Base-by-base conservation (phyloP, 2,797 vertebrate species). In the Gymnodraco acuticeps region DNA sequence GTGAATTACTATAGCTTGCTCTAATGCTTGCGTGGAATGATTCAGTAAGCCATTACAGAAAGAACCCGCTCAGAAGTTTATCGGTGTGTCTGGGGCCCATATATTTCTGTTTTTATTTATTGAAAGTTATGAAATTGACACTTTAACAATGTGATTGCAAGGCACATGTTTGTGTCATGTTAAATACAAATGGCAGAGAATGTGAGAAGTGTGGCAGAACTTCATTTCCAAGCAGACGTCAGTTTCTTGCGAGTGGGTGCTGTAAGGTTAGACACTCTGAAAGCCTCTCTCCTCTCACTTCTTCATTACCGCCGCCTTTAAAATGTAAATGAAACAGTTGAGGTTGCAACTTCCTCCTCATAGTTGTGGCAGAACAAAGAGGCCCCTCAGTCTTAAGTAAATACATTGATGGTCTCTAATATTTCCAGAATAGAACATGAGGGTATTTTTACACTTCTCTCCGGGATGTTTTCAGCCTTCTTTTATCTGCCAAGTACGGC, bases 361-460 rank as follows among this genome's bases (percentile, higher is more conserved):
- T 12, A 64, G 43, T 10, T 66, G 56, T 75, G 64, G 64, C 23
- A 70, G 64, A 73, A 66, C 46, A 75, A 73, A 80, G 54, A 64
- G 43, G 31, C 27, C 41, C 58, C 47, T 51, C 16, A 17, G 48
- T 31, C 33, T 17, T 16, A 77, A 64, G 68, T n/a, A 56, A 65
- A 75, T 2, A 52, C 10, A 2, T 3, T 12, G 31, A 77, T 20
- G 2, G 78, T 70, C 50, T 64, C 48, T 46, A 50, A 70, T 63
- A 60, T 69, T 64, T 82, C 14, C 27, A 61, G 64, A 87, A 83
- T 67, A 81, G 53, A 63, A 56, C 59, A 66, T 23, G 2, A 19
- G 58, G 62, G 67, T 85, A 76, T 88, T 86, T 88, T 77, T 86
- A 86, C 54, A 72, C 68, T 75, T 42, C 27, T 63, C 62, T 80